These are phyloP conservation scores for Gobio occitaniae DNA, from an alignment of 2,797 vertebrate genomes.

Conservation along the genomic window DNA sequence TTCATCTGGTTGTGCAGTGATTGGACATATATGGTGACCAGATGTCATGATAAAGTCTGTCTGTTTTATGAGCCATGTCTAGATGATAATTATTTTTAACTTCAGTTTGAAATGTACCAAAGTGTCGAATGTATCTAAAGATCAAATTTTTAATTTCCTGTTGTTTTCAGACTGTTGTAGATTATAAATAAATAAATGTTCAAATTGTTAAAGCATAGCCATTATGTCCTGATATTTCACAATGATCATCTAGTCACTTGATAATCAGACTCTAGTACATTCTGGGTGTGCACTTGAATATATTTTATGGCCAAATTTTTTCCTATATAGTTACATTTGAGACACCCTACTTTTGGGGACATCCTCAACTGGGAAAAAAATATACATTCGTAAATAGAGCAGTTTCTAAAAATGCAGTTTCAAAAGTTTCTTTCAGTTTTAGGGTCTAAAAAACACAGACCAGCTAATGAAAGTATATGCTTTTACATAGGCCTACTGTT, in stretches of 20 bases:
- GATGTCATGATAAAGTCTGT: conserved; percentile 4
- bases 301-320: too few species aligned
- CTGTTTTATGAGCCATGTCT: conserved; percentile 13
- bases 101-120: conserved; percentile 7
- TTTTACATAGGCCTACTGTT: background rate
- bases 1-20: conserved; percentile 19
- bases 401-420: too few species aligned
- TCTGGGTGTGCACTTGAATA: background rate
- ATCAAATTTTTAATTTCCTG: background rate
- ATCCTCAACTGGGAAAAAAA: background rate
- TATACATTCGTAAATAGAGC: background rate
- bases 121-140: background rate
- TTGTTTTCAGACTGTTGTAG: background rate
- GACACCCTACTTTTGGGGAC: too few species aligned
- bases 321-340: background rate
- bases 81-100: conserved; percentile 16
- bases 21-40: conserved; percentile 11
- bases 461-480: background rate
- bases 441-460: background rate
- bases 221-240: background rate
- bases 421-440: background rate
- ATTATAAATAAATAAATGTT: background rate
- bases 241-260: background rate
- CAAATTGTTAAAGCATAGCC: background rate
- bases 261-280: too few species aligned